Evolutionary conservation across 2,888 invertebrate genomes (phyloP).

Genomic region (Heliconius ismenius): DNA sequence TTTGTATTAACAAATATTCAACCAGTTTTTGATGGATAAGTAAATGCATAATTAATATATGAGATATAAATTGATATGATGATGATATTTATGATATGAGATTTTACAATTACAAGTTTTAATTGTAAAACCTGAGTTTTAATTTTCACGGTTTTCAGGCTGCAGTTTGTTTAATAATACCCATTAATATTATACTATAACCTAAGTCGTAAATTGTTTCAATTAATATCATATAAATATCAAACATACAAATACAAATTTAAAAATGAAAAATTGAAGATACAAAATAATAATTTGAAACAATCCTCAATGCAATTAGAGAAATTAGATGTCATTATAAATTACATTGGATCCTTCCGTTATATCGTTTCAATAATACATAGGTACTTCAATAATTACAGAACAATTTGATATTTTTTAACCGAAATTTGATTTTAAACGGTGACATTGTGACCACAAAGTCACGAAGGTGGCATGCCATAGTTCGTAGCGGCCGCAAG

Average conservation of each 20-base stretch:
- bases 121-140: too few species aligned
- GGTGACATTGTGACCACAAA: conserved; percentile 75
- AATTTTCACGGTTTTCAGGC: background rate
- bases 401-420: conserved; percentile 48
- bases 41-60: too few species aligned
- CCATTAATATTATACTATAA: background rate
- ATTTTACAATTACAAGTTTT: too few species aligned
- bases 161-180: background rate
- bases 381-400: conserved; percentile 21
- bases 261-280: background rate
- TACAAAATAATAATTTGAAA: conserved; percentile 9
- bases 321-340: conserved; percentile 20
- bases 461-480: conserved; percentile 69
- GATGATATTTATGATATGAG: too few species aligned
- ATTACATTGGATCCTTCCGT: conserved; percentile 28
- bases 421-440: conserved; percentile 77
- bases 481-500: conserved; percentile 64
- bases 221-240: background rate
- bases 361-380: conserved; percentile 31
- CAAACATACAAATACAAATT: background rate
- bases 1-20: too few species aligned
- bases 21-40: too few species aligned
- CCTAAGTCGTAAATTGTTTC: background rate
- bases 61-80: too few species aligned
- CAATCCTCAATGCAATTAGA: conserved; percentile 9